Conservation (phyloP, 2,888 invertebrate genomes). For the Acanthosoma haemorrhoidale region DNA sequence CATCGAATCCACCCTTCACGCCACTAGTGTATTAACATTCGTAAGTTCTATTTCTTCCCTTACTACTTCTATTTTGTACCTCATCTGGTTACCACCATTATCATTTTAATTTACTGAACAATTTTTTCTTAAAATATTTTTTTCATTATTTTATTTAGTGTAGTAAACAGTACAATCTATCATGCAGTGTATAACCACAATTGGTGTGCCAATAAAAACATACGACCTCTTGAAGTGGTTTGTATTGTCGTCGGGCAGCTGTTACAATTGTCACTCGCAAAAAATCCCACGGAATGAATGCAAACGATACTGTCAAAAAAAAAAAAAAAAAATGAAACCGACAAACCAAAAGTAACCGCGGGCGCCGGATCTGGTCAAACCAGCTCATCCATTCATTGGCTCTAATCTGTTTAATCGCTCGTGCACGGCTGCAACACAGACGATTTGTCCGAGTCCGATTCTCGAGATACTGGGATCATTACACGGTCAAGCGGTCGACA, state of each 20-base stretch:
- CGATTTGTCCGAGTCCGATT: conserved; percentile 7
- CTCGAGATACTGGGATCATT: not conserved
- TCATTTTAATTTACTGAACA: too few species aligned
- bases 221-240: not conserved
- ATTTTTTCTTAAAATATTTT: not conserved
- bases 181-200: not conserved
- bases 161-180: not conserved
- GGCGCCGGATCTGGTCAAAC: not conserved
- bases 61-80: too few species aligned
- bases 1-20: too few species aligned
- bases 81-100: too few species aligned
- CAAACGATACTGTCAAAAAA: not conserved
- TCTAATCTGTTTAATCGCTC: conserved; percentile 26
- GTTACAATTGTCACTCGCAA: not conserved
- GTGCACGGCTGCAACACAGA: not conserved
- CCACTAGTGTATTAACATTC: too few species aligned
- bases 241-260: not conserved
- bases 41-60: too few species aligned
- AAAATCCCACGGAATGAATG: conserved; percentile 1
- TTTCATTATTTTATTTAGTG: not conserved
- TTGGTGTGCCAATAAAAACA: not conserved
- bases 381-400: conserved; percentile 16
- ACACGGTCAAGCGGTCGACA: conserved; percentile 12
- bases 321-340: not conserved
- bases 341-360: conserved; percentile 18